phyloP scores from a whole-genome alignment of 2,797 vertebrate species.

The Bovichtus variegatus region DNA sequence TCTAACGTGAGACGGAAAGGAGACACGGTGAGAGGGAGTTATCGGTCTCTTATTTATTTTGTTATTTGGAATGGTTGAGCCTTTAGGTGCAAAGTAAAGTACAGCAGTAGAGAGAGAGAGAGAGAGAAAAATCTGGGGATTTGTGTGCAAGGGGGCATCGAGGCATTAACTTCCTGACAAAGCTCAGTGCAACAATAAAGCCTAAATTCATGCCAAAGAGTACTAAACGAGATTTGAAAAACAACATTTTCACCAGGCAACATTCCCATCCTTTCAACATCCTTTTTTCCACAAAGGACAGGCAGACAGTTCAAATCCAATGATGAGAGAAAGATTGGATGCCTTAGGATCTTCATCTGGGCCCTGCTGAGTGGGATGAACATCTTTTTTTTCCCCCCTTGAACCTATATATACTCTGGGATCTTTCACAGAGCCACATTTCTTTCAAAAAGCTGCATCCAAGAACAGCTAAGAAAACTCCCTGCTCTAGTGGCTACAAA shows the following conservation, averaged over 20 bases:
- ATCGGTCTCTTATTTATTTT: conserved; percentile 59
- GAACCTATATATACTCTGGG: conserved; percentile 20
- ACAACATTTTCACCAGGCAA: conserved; percentile 55
- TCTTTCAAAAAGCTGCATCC: conserved; percentile 17
- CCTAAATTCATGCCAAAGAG: conserved; percentile 69
- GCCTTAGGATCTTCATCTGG: conserved; percentile 42
- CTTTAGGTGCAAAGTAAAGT: conserved; percentile 62
- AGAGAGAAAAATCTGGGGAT: conserved; percentile 64
- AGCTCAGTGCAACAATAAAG: conserved; percentile 75
- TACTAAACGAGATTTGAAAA: conserved; percentile 68
- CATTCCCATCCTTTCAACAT: conserved; percentile 36
- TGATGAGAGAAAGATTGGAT: conserved; percentile 36
- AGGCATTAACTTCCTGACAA: conserved; percentile 73
- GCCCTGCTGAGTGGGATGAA: conserved; percentile 34
- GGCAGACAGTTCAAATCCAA: conserved; percentile 43
- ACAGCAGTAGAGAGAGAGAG: conserved; percentile 36
- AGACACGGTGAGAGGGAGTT: conserved; percentile 26
- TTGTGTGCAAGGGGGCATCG: conserved; percentile 69
- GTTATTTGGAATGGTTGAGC: conserved; percentile 57
- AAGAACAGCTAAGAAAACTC: conserved; percentile 7
- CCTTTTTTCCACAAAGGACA: conserved; percentile 20
- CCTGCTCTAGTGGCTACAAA: conserved; percentile 16
- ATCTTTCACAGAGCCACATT: conserved; percentile 24
- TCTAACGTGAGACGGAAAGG: conserved; percentile 25
- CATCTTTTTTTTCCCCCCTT: neutral